Evolutionary conservation across 2,888 invertebrate species (phyloP).

Genomic region (Tinea pellionella): DNA sequence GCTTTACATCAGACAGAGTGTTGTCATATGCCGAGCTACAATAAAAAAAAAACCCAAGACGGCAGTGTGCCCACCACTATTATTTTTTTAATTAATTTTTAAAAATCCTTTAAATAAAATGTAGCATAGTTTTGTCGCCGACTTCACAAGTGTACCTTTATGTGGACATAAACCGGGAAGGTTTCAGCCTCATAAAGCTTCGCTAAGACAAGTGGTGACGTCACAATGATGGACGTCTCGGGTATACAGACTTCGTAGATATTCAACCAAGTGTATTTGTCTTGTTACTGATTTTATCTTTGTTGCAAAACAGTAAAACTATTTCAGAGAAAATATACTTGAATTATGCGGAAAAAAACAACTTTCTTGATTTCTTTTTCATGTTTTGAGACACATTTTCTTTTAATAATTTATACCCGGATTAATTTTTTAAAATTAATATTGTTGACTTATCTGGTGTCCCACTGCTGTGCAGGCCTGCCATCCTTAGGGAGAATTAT

Average conservation of each 20-base stretch:
- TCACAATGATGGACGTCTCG: constrained; percentile 4
- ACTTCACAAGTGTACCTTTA: background rate
- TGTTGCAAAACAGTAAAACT: background rate
- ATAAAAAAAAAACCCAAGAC: too few species aligned
- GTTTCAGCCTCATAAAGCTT: constrained; percentile 6
- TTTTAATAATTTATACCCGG: too few species aligned
- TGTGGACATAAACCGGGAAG: background rate
- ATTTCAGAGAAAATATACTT: background rate
- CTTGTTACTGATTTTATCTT: background rate
- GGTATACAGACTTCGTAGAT: background rate
- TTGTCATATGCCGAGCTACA: too few species aligned
- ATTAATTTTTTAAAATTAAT: too few species aligned
- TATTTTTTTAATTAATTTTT: too few species aligned
- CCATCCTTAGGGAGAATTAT: too few species aligned
- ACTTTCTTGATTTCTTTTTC: background rate
- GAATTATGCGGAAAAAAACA: background rate
- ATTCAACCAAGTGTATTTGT: background rate
- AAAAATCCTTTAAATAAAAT: too few species aligned
- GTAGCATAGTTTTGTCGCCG: background rate
- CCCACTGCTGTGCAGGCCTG: too few species aligned
- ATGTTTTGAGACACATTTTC: too few species aligned
- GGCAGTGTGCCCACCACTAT: too few species aligned
- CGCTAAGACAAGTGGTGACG: constrained; percentile 6
- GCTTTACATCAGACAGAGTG: too few species aligned
- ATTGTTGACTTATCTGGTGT: too few species aligned